Evolutionary conservation across 53 echinoderm and acorn worm genomes (phyloP).

Genomic region (Paracentrotus lividus): DNA sequence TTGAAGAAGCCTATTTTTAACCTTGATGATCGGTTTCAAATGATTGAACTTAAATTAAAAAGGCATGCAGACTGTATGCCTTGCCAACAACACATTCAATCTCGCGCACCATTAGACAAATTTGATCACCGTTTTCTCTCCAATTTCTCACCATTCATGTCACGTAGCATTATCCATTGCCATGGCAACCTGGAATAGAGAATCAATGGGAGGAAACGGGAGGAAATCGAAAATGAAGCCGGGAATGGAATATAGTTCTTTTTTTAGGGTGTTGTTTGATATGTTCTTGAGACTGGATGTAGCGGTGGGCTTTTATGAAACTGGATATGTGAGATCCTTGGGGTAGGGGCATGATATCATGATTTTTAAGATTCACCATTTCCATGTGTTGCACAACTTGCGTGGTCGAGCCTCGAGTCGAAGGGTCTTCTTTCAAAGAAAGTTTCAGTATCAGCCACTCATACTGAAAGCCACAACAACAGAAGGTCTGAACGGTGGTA

Average conservation of each 20-base stretch:
- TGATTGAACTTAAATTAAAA: constrained; percentile 50
- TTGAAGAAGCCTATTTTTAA: background rate
- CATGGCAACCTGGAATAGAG: constrained; percentile 22
- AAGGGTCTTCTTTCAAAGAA: background rate
- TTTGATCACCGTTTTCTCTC: constrained; percentile 51
- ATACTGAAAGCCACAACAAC: background rate
- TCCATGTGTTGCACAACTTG: background rate
- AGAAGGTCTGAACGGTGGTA: background rate
- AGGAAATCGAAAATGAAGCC: constrained; percentile 48
- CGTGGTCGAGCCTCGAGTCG: background rate
- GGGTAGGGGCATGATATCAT: constrained; percentile 2
- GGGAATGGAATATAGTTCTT: constrained; percentile 16
- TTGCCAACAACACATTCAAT: constrained; percentile 10
- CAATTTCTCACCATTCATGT: constrained; percentile 38
- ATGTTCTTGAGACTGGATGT: background rate
- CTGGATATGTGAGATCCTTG: background rate
- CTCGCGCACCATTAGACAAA: constrained; percentile 57
- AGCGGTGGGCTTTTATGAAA: constrained; percentile 33
- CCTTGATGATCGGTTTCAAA: constrained; percentile 5
- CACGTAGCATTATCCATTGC: constrained; percentile 57
- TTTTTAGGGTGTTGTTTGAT: background rate
- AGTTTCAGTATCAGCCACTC: background rate
- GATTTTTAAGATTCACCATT: background rate
- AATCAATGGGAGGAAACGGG: constrained; percentile 54
- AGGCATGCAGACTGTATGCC: constrained; percentile 7